These are phyloP conservation scores for Macropodus opercularis DNA, from an alignment of 2,797 vertebrate species.

Conservation along the genomic window DNA sequence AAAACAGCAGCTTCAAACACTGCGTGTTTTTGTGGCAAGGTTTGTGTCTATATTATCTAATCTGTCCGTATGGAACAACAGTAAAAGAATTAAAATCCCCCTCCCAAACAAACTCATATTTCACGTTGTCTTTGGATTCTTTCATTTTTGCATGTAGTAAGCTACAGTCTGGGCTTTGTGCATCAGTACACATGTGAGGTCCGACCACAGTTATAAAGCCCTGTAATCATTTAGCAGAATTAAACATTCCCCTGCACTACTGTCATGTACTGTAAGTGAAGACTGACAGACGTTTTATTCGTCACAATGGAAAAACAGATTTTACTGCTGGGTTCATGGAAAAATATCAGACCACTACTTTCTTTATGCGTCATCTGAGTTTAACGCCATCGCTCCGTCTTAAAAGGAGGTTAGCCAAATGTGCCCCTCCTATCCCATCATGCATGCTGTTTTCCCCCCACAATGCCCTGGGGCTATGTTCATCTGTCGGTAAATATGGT, in stretches of 20 bases:
- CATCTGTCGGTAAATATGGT: slow-evolving; percentile 74
- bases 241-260: slow-evolving; percentile 5
- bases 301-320: not conserved
- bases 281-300: slow-evolving; percentile 7
- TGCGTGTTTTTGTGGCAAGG: slow-evolving; percentile 6
- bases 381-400: slow-evolving; percentile 28
- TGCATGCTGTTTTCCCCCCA: slow-evolving; percentile 62
- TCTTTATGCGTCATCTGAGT: slow-evolving; percentile 22
- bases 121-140: slow-evolving; percentile 38
- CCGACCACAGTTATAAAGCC: slow-evolving; percentile 25
- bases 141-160: slow-evolving; percentile 10
- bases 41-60: slow-evolving; percentile 22
- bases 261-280: slow-evolving; percentile 19
- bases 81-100: slow-evolving; percentile 23
- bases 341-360: slow-evolving; percentile 16
- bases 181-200: slow-evolving; percentile 11
- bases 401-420: slow-evolving; percentile 72
- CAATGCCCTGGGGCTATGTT: slow-evolving; percentile 72
- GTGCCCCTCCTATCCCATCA: slow-evolving; percentile 67
- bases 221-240: slow-evolving; percentile 25
- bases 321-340: slow-evolving; percentile 16
- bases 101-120: slow-evolving; percentile 28
- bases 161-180: slow-evolving; percentile 15
- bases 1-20: slow-evolving; percentile 21
- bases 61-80: slow-evolving; percentile 46